Evolutionary conservation across 2,797 vertebrate genomes (phyloP).

Genomic region (Enteromius unitaeniatus): DNA sequence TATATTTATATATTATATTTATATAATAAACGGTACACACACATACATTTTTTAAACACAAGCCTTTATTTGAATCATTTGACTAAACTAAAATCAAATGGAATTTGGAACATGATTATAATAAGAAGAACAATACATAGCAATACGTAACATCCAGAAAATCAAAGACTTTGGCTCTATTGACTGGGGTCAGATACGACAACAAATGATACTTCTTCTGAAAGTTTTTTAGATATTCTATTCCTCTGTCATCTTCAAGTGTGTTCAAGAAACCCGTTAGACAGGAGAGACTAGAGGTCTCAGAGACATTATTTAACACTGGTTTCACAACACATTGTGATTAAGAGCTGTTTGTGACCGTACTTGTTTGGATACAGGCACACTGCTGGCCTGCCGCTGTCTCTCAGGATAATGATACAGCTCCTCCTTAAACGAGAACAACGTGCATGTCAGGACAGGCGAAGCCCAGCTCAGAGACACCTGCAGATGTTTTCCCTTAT

Average conservation of each 20-base stretch:
- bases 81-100: background rate
- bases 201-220: background rate
- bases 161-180: background rate
- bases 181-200: background rate
- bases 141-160: no score
- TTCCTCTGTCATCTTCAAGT: constrained; percentile 51
- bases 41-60: background rate
- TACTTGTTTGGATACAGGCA: constrained; percentile 55
- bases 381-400: constrained; percentile 42
- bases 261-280: constrained; percentile 70
- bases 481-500: constrained; percentile 55
- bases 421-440: constrained; percentile 42
- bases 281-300: constrained; percentile 76
- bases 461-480: constrained; percentile 45
- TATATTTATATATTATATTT: no score
- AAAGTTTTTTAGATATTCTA: constrained; percentile 30
- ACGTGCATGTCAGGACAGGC: constrained; percentile 66
- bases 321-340: constrained; percentile 65
- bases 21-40: background rate
- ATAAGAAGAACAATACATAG: background rate
- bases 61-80: background rate
- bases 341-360: constrained; percentile 33
- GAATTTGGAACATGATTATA: background rate
- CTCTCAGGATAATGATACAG: constrained; percentile 30
- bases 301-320: constrained; percentile 71